Evolutionary conservation across 2,797 vertebrate genomes (phyloP).

Genomic region (Cygnus olor): DNA sequence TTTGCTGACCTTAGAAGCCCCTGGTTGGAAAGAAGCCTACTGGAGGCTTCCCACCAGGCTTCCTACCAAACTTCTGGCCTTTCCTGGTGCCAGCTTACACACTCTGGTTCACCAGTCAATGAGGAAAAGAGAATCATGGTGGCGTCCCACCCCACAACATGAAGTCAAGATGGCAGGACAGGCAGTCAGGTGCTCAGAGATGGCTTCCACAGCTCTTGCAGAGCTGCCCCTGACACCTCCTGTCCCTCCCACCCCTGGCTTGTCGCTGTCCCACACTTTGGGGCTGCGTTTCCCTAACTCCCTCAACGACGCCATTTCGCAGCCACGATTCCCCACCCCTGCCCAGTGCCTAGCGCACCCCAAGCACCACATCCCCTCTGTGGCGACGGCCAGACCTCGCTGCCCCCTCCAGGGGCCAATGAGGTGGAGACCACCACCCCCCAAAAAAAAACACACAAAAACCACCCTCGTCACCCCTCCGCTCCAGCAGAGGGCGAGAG

Average conservation of each 20-base stretch:
- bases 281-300: too few relatives aligned
- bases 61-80: neutral
- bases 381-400: too few relatives aligned
- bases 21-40: neutral
- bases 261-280: too few relatives aligned
- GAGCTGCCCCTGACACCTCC: too few relatives aligned
- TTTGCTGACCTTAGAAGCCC: neutral
- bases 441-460: too few relatives aligned
- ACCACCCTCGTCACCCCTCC: neutral
- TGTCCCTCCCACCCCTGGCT: too few relatives aligned
- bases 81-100: neutral
- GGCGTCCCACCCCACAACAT: neutral
- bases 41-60: neutral
- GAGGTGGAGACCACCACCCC: too few relatives aligned
- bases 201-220: too few relatives aligned
- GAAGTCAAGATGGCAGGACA: neutral
- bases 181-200: too few relatives aligned
- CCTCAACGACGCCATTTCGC: neutral
- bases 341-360: too few relatives aligned
- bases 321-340: neutral
- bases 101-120: neutral
- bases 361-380: too few relatives aligned
- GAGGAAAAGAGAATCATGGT: neutral
- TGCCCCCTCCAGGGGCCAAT: too few relatives aligned
- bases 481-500: slow-evolving; percentile 7